Conservation (phyloP, 2,888 invertebrate species). For the Tenodera sinensis region DNA sequence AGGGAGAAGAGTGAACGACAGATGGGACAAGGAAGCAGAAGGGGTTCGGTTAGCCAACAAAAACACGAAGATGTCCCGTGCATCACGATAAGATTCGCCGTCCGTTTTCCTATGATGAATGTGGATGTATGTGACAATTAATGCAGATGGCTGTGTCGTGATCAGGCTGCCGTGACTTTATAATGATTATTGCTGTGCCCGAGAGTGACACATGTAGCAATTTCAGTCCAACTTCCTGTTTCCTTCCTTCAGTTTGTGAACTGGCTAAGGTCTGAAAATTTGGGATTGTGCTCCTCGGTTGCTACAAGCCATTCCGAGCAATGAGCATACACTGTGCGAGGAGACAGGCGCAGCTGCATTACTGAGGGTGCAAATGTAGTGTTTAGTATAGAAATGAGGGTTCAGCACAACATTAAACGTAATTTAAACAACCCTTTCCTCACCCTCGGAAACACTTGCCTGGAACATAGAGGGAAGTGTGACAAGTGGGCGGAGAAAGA, state of each 20-base stretch:
- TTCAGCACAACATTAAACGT: too few species aligned
- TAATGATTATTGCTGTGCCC: constrained; percentile 18
- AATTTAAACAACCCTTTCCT: too few species aligned
- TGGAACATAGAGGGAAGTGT: too few species aligned
- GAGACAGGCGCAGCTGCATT: too few species aligned
- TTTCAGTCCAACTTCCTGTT: background rate
- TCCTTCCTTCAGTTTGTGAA: background rate
- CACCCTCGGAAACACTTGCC: too few species aligned
- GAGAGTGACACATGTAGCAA: background rate
- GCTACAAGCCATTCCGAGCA: too few species aligned
- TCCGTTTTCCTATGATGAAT: constrained; percentile 1
- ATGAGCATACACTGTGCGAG: too few species aligned
- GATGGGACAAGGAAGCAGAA: background rate
- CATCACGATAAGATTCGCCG: constrained; percentile 8
- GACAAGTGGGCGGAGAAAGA: too few species aligned
- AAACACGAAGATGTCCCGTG: background rate
- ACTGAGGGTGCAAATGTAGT: too few species aligned
- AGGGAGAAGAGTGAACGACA: background rate
- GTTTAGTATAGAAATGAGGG: too few species aligned
- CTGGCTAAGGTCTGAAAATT: too few species aligned
- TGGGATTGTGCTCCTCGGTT: too few species aligned
- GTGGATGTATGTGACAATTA: constrained; percentile 14
- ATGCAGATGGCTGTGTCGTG: constrained; percentile 4
- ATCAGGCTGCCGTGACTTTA: constrained; percentile 23
- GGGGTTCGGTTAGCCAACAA: background rate